Percentiles rank a stretch among this genome's conserved stretches.
Evolutionary conservation across 1,140 invertebrate genomes (phyloP).

Genomic region (Lethrus apterus): DNA sequence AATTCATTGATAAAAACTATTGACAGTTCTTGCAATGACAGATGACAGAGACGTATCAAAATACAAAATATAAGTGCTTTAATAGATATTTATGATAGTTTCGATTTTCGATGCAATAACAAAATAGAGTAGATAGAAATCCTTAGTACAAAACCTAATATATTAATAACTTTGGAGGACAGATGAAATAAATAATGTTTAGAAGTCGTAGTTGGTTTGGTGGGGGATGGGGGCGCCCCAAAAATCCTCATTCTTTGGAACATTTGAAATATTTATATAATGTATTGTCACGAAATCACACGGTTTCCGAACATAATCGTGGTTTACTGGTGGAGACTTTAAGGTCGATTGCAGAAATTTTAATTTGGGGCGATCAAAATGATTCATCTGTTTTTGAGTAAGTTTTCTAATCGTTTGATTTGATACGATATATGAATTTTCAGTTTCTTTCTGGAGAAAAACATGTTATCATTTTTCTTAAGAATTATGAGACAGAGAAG

Average conservation of each 20-base stretch:
- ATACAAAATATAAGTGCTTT: neutral
- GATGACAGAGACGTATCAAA: conserved; percentile 1
- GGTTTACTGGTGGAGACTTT: conserved; percentile 94
- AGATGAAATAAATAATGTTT: no score
- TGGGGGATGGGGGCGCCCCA: conserved; percentile 80
- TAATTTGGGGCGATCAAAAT: conserved; percentile 99
- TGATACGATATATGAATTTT: conserved; percentile 41
- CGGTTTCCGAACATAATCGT: conserved; percentile 90
- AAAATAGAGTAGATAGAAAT: conserved; percentile 2
- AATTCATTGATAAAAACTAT: neutral
- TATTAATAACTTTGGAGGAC: no score
- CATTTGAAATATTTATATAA: conserved; percentile 96
- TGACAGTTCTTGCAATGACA: conserved; percentile 5
- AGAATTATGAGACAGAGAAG: conserved; percentile 96
- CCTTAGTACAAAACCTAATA: conserved; percentile 2
- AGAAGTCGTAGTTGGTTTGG: conserved; percentile 82
- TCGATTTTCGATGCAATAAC: conserved; percentile 1
- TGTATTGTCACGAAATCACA: conserved; percentile 93
- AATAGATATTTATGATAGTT: neutral
- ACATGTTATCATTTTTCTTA: conserved; percentile 97
- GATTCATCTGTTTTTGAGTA: conserved; percentile 99
- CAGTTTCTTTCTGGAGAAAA: conserved; percentile 98
- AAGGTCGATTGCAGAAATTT: conserved; percentile 94
- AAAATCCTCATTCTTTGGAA: conserved; percentile 93
- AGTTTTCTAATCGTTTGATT: conserved; percentile 39